Conservation (phyloP, 2,888 invertebrate species). For the Aspidiotus destructor region DNA sequence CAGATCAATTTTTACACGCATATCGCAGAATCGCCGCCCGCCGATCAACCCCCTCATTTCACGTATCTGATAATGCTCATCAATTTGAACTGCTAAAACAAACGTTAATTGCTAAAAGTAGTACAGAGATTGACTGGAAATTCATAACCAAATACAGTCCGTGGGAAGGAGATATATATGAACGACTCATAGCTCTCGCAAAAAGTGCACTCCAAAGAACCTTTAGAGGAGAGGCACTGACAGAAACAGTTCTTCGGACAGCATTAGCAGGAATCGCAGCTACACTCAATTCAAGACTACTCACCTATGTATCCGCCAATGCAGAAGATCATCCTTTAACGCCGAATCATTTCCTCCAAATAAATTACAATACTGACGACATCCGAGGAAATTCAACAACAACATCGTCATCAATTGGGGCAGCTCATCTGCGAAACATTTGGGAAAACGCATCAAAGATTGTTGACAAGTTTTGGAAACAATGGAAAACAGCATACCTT, state of each 20-base stretch:
- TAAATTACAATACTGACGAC: neutral
- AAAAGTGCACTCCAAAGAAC: neutral
- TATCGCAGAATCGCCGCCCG: slow-evolving; percentile 1
- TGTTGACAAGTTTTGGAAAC: neutral
- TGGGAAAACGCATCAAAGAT: neutral
- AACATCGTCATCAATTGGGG: neutral
- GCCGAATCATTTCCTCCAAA: neutral
- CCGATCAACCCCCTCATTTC: neutral
- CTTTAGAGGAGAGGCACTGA: neutral
- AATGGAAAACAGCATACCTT: neutral
- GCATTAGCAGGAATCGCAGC: slow-evolving; percentile 1
- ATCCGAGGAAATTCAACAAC: neutral
- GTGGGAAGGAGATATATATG: neutral
- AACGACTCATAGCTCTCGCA: neutral
- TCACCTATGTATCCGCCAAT: neutral
- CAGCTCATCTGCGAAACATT: neutral
- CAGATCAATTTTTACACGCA: neutral
- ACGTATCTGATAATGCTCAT: slow-evolving; percentile 3
- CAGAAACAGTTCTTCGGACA: neutral
- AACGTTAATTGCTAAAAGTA: neutral
- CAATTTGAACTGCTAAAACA: neutral
- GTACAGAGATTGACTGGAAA: neutral
- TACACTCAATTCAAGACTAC: neutral
- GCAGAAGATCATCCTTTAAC: neutral
- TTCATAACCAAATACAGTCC: neutral